Evolutionary conservation across 2,888 invertebrate species (phyloP), one percentile per base, ranked within the genome.

Genomic region (Cosmia pyralina): DNA sequence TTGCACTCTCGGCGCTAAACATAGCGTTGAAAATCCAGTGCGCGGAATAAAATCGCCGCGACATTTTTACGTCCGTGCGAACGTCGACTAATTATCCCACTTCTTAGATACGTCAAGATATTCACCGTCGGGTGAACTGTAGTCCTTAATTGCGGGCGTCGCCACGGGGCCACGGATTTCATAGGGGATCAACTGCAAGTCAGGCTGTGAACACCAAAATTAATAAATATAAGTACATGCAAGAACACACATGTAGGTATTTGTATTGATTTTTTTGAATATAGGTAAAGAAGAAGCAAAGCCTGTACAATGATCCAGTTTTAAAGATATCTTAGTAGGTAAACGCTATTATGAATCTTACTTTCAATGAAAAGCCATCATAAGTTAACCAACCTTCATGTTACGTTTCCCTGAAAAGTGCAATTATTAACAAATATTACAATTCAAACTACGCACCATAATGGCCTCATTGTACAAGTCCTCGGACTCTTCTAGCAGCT

Each of bases 401-500:
- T 28, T 19, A 28, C 4, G 7, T 13, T 48, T 62, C 11, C 48
- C 17, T 13, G 4, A 17, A 15, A 15, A 52, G 6, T 46, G 2
- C 11, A 2, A n/a, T 10, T 19, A 28, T 53, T 28, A 7, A 46
- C 2, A 70, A 15, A 22, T n/a, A n/a, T 1, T 22, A 44, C 34
- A 41, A 58, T 68, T 65, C 59, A 52, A 22, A 50, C 79, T 87
- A 77, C 77, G 0, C 93, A 98, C 98, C 97, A 97, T 97, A 82
- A 99, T 97, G 22, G 99, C 99, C 90, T 98, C 98, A 90, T 98
- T 97, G 92, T 99, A 99, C 1, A 99, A 96, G 55, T 98, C 98
- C 88, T 98, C 98, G 0, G 99, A 99, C 88, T 98, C 98, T 41
- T 96, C 96, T 87, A 97, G 97, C 11, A 99, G 95, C 91, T 98